Conservation (phyloP, 1,140 invertebrate species). For the Saxidomus purpurata region DNA sequence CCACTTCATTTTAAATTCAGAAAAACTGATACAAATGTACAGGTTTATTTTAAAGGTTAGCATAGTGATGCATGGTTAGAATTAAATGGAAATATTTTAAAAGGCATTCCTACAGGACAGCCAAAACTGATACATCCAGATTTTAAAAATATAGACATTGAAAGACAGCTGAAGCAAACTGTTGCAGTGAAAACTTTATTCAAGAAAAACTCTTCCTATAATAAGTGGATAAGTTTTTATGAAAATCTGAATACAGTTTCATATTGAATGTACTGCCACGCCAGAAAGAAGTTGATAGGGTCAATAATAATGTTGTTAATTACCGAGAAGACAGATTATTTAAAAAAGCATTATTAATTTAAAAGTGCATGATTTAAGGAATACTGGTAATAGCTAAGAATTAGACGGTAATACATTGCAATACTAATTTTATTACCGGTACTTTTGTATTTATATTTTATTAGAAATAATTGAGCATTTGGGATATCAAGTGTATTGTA, state of each 20-base stretch:
- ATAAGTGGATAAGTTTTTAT: background rate
- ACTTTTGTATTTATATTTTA: no score
- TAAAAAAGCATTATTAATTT: no score
- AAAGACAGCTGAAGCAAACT: background rate
- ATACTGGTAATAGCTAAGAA: no score
- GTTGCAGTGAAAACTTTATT: background rate
- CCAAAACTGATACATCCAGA: background rate
- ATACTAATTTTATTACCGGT: no score
- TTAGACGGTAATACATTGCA: no score
- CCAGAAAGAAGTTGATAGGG: background rate
- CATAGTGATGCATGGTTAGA: background rate
- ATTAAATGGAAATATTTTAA: background rate
- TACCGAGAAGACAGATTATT: no score
- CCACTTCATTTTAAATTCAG: background rate
- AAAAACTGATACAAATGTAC: background rate
- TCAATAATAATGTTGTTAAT: no score
- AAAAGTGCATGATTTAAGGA: no score
- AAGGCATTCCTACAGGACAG: background rate
- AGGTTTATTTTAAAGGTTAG: background rate
- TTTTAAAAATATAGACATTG: background rate
- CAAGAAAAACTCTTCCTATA: background rate
- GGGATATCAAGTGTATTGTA: no score
- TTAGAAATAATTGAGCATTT: no score
- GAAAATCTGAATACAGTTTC: background rate
- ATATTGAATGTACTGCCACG: background rate